Conservation (phyloP, 2,888 invertebrate genomes). For the Lepidocyrtinus sp. region DNA sequence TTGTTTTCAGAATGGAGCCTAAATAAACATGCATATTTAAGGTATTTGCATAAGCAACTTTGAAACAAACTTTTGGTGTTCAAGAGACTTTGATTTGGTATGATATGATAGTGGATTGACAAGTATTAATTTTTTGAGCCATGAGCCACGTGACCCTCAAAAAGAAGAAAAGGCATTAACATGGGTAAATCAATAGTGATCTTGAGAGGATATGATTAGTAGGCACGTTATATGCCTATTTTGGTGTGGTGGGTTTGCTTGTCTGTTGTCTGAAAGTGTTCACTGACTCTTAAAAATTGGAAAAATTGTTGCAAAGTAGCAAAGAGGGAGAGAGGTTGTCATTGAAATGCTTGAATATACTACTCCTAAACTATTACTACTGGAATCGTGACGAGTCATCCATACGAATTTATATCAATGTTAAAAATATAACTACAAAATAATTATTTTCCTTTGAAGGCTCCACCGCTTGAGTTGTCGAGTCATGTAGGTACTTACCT, state of each 20-base stretch:
- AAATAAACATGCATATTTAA: background rate
- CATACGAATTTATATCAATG: background rate
- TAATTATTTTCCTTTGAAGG: conserved; percentile 12
- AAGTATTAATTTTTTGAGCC: background rate
- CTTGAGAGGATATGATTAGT: conserved; percentile 15
- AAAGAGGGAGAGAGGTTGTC: too few species aligned
- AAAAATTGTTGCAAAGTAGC: background rate
- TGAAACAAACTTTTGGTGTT: background rate
- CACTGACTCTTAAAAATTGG: conserved; percentile 5
- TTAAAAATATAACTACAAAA: background rate
- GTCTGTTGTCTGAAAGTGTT: too few species aligned
- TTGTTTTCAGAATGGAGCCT: too few species aligned
- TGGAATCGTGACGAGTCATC: conserved; percentile 13
- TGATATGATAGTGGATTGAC: background rate
- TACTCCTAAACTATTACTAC: background rate
- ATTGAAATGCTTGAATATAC: too few species aligned
- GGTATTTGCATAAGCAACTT: background rate
- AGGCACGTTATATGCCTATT: too few species aligned
- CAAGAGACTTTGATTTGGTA: background rate
- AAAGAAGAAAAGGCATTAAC: background rate
- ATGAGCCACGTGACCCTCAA: background rate
- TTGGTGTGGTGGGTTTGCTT: conserved; percentile 3
- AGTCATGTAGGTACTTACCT: conserved; percentile 12
- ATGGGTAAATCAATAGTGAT: background rate
- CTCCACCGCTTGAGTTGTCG: too few species aligned